Base-by-base conservation (phyloP, 2,888 invertebrate genomes). In the Ganaspis brasiliensis region DNA sequence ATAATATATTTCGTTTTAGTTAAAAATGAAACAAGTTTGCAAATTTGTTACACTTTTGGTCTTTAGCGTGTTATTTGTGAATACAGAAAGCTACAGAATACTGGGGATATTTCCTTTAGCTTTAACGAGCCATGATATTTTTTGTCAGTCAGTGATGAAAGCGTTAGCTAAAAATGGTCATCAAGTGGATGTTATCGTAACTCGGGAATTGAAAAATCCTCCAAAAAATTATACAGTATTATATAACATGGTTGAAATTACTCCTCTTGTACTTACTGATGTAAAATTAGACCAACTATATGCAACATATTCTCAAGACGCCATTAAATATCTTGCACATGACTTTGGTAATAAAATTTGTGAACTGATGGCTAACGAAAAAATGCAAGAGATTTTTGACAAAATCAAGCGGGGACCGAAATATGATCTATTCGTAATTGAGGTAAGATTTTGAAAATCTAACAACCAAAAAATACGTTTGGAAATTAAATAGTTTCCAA, bases 41-140 rank as follows among this genome's bases (percentile, higher is more conserved):
- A 40, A 40, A 40, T 8, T 40, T 9, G 2, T 40, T 2, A 40
- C 40, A 10, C 2, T 40, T 40, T 2, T 40, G 40, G 1, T 40
- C 1, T 40, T 40, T 10, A 12, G 9, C 12, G 9, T 35, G 4
- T 35, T 35, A 35, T 6, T 35, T 35, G 9, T 6, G 4, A 40
- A 12, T 40, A 9, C 10, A 8, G 75, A 78, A 19, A 76, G 75
- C 2, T 82, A 82, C 56, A 70, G 82, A 76, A 82, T 84, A 45
- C 84, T 93, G 37, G 92, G 90, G 0, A 86, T 92, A 0, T 92
- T 91, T 78, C 88, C 91, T 1, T 92, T 92, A 77, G 91, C 92
- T 19, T 92, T 91, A 14, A 91, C 89, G 75, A 92, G 92, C 59
- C 93, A 93, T 76, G 91, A 89, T 24, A 92, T 92, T 87, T 92